These are phyloP conservation scores for Hippocampus comes DNA, from an alignment of 2,113 vertebrate genomes.

Conservation along the genomic window DNA sequence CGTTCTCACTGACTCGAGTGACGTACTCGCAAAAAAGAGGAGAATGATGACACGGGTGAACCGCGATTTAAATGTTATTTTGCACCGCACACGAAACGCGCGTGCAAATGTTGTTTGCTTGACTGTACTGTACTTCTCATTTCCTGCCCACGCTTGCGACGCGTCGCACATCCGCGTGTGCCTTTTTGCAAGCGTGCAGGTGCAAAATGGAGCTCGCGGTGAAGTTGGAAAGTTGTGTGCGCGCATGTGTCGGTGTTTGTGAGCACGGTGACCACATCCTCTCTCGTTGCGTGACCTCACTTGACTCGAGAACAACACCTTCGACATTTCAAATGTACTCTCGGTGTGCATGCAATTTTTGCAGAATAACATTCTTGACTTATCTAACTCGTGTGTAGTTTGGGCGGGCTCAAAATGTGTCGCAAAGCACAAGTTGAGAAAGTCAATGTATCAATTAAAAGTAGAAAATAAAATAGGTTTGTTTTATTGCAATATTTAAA, in stretches of 20 bases:
- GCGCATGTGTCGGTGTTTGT: conserved; percentile 7
- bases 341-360: not conserved
- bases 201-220: conserved; percentile 44
- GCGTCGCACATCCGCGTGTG: not conserved
- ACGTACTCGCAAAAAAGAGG: too few species aligned
- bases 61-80: too few species aligned
- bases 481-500: too few species aligned
- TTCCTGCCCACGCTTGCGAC: not conserved
- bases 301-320: not conserved
- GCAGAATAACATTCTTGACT: too few species aligned
- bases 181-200: conserved; percentile 30
- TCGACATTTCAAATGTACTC: not conserved
- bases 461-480: too few species aligned
- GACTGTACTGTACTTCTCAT: not conserved
- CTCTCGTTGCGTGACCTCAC: conserved; percentile 14
- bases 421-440: too few species aligned
- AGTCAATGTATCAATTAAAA: too few species aligned
- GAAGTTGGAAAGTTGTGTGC: conserved; percentile 15
- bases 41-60: too few species aligned
- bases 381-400: too few species aligned
- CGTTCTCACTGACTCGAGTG: too few species aligned
- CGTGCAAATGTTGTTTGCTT: not conserved
- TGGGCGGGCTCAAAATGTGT: too few species aligned
- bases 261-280: conserved; percentile 63
- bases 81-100: too few species aligned